Evolutionary conservation across 2,797 vertebrate species (phyloP).

Genomic region (Anolis apletophallus): DNA sequence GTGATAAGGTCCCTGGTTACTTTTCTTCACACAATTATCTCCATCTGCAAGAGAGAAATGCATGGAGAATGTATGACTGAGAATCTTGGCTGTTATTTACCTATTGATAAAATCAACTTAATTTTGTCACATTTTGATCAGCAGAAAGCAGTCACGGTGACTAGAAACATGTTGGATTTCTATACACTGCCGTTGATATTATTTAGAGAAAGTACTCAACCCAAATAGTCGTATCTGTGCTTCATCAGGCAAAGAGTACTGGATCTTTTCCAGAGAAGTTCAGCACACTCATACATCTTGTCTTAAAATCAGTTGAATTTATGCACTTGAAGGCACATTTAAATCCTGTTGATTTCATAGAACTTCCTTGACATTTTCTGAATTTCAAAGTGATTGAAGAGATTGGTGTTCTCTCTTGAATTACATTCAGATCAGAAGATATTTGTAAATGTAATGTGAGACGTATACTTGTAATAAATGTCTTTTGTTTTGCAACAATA

Average conservation of each 20-base stretch:
- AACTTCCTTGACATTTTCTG: neutral
- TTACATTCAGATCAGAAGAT: neutral
- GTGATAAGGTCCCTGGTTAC: too few species aligned
- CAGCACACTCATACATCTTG: neutral
- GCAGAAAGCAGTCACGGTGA: neutral
- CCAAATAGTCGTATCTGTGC: conserved; percentile 18
- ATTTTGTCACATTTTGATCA: neutral
- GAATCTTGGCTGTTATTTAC: neutral
- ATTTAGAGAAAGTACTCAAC: conserved; percentile 24
- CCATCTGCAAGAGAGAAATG: neutral
- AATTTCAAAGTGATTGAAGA: neutral
- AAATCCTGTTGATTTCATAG: neutral
- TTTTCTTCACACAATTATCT: neutral
- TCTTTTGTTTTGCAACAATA: conserved; percentile 2
- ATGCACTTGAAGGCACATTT: neutral
- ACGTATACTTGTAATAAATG: neutral
- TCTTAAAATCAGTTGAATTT: neutral
- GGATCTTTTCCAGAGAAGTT: conserved; percentile 10
- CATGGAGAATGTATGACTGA: neutral
- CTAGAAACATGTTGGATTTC: neutral
- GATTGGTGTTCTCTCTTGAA: neutral
- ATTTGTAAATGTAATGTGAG: conserved; percentile 10
- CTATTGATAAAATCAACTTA: neutral
- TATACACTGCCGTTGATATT: neutral
- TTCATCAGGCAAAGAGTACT: conserved; percentile 30